These are phyloP conservation scores for Oncorhynchus kisutch DNA, from an alignment of 2,113 vertebrate species.

Conservation along the genomic window DNA sequence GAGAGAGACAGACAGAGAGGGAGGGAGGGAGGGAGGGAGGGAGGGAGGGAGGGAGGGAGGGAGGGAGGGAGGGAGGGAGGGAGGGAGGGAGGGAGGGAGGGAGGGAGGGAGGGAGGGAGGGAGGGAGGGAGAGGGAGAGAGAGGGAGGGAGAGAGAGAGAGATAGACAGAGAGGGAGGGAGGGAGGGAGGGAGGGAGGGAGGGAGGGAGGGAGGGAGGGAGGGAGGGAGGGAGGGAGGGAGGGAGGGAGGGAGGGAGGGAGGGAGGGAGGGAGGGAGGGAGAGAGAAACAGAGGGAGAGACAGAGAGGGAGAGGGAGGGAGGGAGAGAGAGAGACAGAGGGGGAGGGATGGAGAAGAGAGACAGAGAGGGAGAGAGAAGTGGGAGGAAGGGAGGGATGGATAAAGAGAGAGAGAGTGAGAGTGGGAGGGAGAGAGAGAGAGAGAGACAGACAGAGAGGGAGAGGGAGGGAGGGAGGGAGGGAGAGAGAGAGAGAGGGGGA, in stretches of 20 bases:
- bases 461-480: no score
- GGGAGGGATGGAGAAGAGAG: no score
- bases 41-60: background rate
- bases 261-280: background rate
- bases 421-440: background rate
- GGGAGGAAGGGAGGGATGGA: background rate
- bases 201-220: background rate
- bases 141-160: background rate
- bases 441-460: no score
- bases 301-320: background rate
- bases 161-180: background rate
- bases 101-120: rapidly evolving
- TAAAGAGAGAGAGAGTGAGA: no score
- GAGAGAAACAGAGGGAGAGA: background rate
- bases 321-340: no score
- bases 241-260: background rate
- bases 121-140: background rate
- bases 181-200: no score
- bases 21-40: background rate
- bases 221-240: background rate
- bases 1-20: background rate
- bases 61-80: conserved; percentile 3
- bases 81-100: background rate
- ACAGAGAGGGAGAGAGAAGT: background rate
- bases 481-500: background rate